Base-by-base conservation (phyloP, 2,888 invertebrate genomes). In the Pyrrhosoma nymphula region DNA sequence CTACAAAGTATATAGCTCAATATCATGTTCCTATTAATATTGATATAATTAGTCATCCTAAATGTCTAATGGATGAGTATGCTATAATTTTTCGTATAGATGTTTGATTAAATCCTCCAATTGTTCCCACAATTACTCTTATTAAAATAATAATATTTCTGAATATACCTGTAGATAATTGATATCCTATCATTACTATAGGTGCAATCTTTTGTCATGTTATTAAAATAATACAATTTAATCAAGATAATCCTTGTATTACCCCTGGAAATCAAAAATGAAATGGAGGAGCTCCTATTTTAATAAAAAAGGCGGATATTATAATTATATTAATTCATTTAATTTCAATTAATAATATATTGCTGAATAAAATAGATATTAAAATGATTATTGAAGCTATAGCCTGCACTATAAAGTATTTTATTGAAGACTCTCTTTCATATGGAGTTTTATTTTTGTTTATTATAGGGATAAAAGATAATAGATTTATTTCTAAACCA, bases 201-300 rank as follows among this genome's bases (percentile, higher is more conserved):
- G 98, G 98, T 98, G 98, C 97, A 97, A 98, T 97, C 97, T 98
- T 98, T 98, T 98, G 98, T 97, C 98, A 98, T 0, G 97, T 97
- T 97, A 98, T 97, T 97, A 98, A 96, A 96, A 98, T 97, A 96
- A 98, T 96, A 95, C 97, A 96, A 97, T 97, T 98, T 96, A 97
- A 96, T 97, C 98, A 98, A 56, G 96, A 97, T 97, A 98, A 96
- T 3, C 97, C 97, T 97, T 97, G 97, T 96, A 97, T 97, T 96
- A 98, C 97, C 97, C 97, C 97, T 0, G 97, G 97, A 47, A 97
- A 98, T 97, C 98, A 98, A 96, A 97, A 97, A 96, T 98, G 97
- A 95, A 98, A 97, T 0, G 98, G 98, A 14, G 97, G 97, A 0
- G 97, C 97, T 96, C 98, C 98, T 97, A 97, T 97, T 97, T 97